Evolutionary conservation across 2,888 invertebrate species (phyloP), one percentile per base, ranked within the genome.

Genomic region (Euzetes globulus): DNA sequence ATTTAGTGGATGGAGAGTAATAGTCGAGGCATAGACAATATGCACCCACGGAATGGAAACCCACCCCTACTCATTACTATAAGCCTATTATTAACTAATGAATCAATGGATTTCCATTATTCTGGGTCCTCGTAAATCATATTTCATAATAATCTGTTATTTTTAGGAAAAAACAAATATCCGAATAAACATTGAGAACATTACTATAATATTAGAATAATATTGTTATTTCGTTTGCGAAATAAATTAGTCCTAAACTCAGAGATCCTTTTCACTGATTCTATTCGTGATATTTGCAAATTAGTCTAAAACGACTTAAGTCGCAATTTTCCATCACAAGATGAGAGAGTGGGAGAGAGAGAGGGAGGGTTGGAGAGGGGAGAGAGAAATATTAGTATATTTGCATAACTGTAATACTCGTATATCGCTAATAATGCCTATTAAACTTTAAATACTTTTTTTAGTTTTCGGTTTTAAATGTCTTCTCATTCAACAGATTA

Each of bases 211-310:
- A 19, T 58, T 58, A 25, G 6, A 58, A 58, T 58, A 27, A 58
- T 58, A 58, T 58, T 41, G 41, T 41, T 29, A 58, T 58, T 58
- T 58, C 27, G 15, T 58, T 58, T 58, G 4, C 29, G 29, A 25
- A 15, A 27, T 29, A 58, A 15, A 19, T 15, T 27, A 25, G 25
- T 5, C 19, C 6, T 6, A 25, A 55, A 22, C 22, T 19, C 22
- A 19, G 25, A 55, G 15, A 29, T 22, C 17, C 7, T 22, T 33
- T 63, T 63, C 22, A 7, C 17, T 33, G n/a, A 63, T 63, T 33
- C 25, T 13, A 63, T 65, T 7, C 65, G 65, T 65, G 65, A 65
- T 65, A 41, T 65, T 65, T 65, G 9, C 65, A 65, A 65, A 37
- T 65, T 37, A 65, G 41, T 41, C 41, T 50, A 4, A 19, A 50